Evolutionary conservation across 1,140 invertebrate species (phyloP), one percentile per base, ranked within the genome.

Genomic region (Lasaia peninsularis): DNA sequence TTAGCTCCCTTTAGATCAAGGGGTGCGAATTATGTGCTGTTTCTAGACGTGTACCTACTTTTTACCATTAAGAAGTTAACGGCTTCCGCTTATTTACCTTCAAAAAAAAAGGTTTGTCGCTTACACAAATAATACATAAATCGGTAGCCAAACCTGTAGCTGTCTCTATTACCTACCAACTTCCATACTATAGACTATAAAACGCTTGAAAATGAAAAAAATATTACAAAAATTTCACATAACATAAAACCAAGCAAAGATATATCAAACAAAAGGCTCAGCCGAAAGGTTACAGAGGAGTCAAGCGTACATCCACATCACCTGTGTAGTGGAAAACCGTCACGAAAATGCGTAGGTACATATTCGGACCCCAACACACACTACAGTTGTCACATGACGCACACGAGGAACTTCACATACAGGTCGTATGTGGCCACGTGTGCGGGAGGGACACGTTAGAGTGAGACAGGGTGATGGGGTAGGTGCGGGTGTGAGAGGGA

Each of bases 311-410:
- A 63, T 60, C 58, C 63, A 67, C 65, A 73, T 70, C 68, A 73
- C 71, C 71, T 73, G 68, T 62, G 59, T 69, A 56, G 65, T 75
- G 76, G 70, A 71, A 80, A 78, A 73, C 70, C 71, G 61, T 73
- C 62, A 67, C 73, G 76, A 84, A 86, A 85, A 81, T 75, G 78
- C 79, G 78, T 82, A 61, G 58, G 71, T 80, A 86, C 73, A 83
- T 83, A 73, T 79, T 86, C 76, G 82, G 80, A 84, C 81, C 69
- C 75, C 72, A 69, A 78, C 83, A 54, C 80, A 84, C 79, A 75
- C 81, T 71, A 16, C 37, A 58, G 24, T 16, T 10, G 58, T 50
- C 71, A 71, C 60, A 79, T 76, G 79, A 28, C 67, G 76, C 69
- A 75, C 73, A 67, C 53, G 28, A 35, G 60, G 9, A 57, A 24